These are phyloP conservation scores for Tetrax tetrax DNA, from an alignment of 2,113 vertebrate species.

Conservation along the genomic window DNA sequence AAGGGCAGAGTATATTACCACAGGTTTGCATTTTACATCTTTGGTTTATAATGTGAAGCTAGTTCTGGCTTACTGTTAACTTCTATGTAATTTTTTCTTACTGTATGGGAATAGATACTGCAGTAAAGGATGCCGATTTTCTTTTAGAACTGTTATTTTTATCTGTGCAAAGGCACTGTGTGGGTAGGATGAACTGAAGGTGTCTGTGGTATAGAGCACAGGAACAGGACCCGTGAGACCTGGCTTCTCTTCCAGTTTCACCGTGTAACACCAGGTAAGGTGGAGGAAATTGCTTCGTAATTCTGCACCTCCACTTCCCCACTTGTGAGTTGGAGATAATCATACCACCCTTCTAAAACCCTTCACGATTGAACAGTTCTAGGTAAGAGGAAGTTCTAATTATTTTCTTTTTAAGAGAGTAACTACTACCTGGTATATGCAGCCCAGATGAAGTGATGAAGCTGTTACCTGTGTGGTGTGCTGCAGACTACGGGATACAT, in stretches of 20 bases:
- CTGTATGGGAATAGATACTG: background rate
- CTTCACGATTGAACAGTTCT: background rate
- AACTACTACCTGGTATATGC: background rate
- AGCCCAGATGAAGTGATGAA: background rate
- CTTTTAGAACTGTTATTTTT: background rate
- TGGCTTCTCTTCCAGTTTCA: background rate
- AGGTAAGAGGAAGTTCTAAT: background rate
- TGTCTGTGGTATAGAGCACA: background rate
- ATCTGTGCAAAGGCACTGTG: background rate
- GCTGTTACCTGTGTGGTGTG: background rate
- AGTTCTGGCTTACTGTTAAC: background rate
- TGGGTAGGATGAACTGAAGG: background rate
- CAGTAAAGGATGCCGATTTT: background rate
- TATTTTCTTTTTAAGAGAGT: background rate
- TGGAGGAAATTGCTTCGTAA: background rate
- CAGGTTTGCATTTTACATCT: background rate
- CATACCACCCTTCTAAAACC: background rate
- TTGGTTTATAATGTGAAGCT: background rate
- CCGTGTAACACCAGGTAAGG: background rate
- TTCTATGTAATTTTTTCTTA: background rate
- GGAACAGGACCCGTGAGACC: background rate
- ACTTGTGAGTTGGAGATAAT: background rate
- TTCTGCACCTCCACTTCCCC: background rate
- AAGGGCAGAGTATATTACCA: background rate
- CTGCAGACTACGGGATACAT: background rate